Evolutionary conservation across 2,888 invertebrate species (phyloP), one percentile per base, ranked within the genome.

Genomic region (Homarus gammarus): DNA sequence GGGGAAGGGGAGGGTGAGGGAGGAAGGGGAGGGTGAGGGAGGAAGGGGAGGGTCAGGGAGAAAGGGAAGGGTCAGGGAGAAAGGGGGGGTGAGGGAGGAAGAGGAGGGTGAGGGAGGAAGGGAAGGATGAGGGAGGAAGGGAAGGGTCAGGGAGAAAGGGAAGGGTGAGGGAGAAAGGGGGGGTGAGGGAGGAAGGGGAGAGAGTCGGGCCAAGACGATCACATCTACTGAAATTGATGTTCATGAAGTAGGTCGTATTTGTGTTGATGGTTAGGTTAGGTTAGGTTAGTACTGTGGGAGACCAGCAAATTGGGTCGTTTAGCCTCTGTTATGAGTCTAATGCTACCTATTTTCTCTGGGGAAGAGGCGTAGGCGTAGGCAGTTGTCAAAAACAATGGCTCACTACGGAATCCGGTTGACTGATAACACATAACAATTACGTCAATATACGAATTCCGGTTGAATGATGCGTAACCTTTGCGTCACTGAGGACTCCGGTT

Each of bases 171-270:
- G n/a, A 38, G 75, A 36, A 38, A 38, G 75, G 75, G 75, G 75
- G 75, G 38, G 75, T 36, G 38, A 36, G 75, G 38, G 33, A 38
- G 75, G n/a, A 40, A 44, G 44, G 40, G 77, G 40, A n/a, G 40
- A n/a, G 40, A 44, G n/a, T 36, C 15, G 49, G 40, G 77, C 22
- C 56, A 22, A 56, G 56, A 56, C 56, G 56, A 56, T 56, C 56
- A 18, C 22, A 56, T 56, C 56, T 22, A 12, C 56, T 1, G 18
- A 12, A 56, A 56, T 22, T 56, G 56, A 56, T 22, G 56, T 18
- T 56, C 56, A 56, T 18, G 56, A 56, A 56, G 56, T 56, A 22
- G 56, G 56, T 56, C 22, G 56, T 56, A 56, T 56, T 56, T 56
- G 56, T 12, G 18, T 56, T 56, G 12, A 56, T 56, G 56, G 56